Evolutionary conservation across 2,888 invertebrate species (phyloP).

Genomic region (Megalurothrips usitatus): DNA sequence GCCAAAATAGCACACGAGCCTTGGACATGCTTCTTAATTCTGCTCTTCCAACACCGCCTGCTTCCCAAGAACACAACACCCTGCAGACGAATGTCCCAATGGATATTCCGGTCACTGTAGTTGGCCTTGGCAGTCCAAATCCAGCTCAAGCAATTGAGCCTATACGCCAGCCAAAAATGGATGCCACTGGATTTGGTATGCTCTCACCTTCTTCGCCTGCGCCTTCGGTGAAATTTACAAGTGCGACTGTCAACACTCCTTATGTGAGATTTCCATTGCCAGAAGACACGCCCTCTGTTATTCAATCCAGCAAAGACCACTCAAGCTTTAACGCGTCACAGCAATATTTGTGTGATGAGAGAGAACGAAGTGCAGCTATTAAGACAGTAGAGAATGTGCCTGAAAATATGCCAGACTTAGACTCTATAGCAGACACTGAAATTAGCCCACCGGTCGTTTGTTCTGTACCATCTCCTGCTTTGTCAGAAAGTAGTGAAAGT

Average conservation of each 20-base stretch:
- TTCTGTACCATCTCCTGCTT: background rate
- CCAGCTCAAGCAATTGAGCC: background rate
- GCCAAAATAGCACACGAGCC: background rate
- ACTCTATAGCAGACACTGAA: too few relatives aligned
- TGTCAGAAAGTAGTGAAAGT: background rate
- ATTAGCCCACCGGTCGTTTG: too few relatives aligned
- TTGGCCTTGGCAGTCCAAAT: background rate
- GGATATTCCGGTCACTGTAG: background rate
- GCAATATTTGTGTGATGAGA: background rate
- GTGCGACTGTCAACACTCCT: background rate
- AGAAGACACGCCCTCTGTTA: background rate
- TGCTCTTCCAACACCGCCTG: background rate
- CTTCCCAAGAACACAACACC: conserved; percentile 1
- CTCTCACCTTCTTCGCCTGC: background rate
- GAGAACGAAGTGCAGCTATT: background rate
- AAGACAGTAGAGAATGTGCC: background rate
- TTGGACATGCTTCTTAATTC: conserved; percentile 14
- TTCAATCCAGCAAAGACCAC: background rate
- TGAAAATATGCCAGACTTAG: background rate
- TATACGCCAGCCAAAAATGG: background rate
- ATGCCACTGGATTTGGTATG: background rate
- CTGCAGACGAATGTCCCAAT: background rate
- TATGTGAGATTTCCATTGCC: background rate
- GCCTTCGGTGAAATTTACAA: background rate
- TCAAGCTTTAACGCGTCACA: background rate